Evolutionary conservation across 1,140 invertebrate species (phyloP).

Genomic region (Saccostrea glomerata): DNA sequence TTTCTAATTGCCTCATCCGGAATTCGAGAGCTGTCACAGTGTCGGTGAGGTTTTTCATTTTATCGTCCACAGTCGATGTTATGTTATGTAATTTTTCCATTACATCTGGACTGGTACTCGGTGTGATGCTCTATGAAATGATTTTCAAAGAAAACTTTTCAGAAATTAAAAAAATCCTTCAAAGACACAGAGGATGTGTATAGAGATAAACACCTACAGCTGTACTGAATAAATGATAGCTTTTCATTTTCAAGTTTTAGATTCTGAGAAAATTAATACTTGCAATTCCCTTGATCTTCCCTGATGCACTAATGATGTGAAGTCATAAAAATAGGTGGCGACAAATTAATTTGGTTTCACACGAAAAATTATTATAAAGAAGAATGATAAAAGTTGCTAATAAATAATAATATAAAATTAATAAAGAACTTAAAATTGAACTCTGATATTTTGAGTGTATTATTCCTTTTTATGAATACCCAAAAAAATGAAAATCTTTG

Average conservation of each 20-base stretch:
- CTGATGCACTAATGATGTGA: background rate
- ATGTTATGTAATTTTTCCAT: conserved; percentile 2
- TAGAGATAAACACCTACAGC: background rate
- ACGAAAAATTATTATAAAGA: too few species aligned
- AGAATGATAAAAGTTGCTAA: too few species aligned
- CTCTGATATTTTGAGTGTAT: too few species aligned
- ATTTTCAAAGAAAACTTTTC: background rate
- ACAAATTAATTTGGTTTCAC: background rate
- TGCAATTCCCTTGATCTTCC: background rate
- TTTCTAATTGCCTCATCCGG: conserved; percentile 37
- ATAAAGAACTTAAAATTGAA: too few species aligned
- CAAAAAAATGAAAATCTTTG: too few species aligned
- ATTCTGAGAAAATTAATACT: background rate
- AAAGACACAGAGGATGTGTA: background rate
- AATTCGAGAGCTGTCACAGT: conserved; percentile 26
- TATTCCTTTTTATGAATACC: too few species aligned
- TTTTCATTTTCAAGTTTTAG: background rate
- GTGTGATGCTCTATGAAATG: background rate
- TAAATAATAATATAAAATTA: too few species aligned
- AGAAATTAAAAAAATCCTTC: background rate
- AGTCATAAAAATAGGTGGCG: background rate
- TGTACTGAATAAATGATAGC: background rate
- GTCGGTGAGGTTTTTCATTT: conserved; percentile 31
- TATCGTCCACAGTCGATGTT: conserved; percentile 14
- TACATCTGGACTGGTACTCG: background rate